Conservation (phyloP, 2,113 vertebrate species). For the Scalopus aquaticus region DNA sequence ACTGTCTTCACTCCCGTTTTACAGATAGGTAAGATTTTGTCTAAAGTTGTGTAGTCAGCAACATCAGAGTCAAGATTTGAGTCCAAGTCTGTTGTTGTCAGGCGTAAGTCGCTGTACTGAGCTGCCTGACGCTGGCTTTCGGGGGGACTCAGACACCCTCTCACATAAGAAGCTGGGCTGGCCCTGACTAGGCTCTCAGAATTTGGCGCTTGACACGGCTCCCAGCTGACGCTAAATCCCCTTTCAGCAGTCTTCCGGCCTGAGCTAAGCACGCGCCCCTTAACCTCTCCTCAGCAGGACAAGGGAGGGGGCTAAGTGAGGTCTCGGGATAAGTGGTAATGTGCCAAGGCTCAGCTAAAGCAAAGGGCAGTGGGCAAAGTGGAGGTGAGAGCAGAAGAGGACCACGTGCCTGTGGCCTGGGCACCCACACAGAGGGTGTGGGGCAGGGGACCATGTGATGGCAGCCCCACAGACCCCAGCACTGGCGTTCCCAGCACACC, state of each 20-base stretch:
- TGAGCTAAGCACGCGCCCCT: neutral
- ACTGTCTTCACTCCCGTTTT: neutral
- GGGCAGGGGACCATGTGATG: rapidly evolving
- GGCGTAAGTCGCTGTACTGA: neutral
- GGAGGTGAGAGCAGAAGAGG: neutral
- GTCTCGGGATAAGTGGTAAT: neutral
- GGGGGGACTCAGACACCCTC: neutral
- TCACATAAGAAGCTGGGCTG: neutral
- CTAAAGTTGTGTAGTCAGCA: neutral
- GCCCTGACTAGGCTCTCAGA: neutral
- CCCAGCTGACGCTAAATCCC: neutral
- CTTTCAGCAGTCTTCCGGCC: neutral
- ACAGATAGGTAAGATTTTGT: neutral
- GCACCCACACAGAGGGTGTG: neutral
- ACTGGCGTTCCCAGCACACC: rapidly evolving
- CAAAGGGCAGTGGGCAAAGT: neutral
- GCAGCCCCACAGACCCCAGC: rapidly evolving
- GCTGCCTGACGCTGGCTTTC: neutral
- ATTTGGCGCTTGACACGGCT: neutral
- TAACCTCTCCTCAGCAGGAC: neutral
- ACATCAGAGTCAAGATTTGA: neutral
- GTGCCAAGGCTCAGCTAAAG: neutral
- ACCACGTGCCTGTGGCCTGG: neutral
- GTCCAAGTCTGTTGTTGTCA: neutral
- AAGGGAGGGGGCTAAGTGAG: rapidly evolving